Evolutionary conservation across 2,888 invertebrate species (phyloP), one percentile per base, ranked within the genome.

Genomic region (Andrena chrysosceles): DNA sequence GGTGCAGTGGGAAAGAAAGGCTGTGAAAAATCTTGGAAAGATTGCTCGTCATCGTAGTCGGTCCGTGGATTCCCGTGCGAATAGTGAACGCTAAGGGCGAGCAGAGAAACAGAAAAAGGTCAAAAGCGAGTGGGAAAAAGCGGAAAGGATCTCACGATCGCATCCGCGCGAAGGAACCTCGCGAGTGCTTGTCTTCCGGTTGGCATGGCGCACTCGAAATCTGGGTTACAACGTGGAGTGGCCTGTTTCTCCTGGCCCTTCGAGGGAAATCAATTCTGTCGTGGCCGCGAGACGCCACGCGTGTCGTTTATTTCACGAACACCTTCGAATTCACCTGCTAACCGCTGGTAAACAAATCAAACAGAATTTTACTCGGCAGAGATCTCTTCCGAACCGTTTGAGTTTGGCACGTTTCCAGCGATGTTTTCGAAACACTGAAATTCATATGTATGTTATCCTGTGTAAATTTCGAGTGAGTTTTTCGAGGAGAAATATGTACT

Each of bases 161-260:
- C 54, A 72, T 72, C 62, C 72, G 77, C 52, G 71, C 75, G 84
- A 71, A 77, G 70, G 63, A 83, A 77, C 79, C 77, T 87, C 81
- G 85, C 87, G 83, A 77, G 87, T 85, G 68, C 87, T 87, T 59
- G 81, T 77, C 81, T 87, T 83, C 77, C 87, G 87, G 85, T 87
- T 87, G 81, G 78, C 78, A 71, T 83, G 79, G 63, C 59, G 70
- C 63, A 54, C 84, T 87, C 83, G 31, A 77, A 85, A 87, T 87
- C 81, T 87, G 59, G 87, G 87, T 87, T 87, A 85, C 64, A 64
- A 13, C 85, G 78, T 75, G 62, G 82, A 79, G 79, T 73, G 81
- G 54, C 59, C 54, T 54, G 73, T 80, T 83, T 84, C 75, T 62
- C 42, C 59, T 49, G 42, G 42, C 33, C 56, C 66, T 77, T 73